phyloP scores from a whole-genome alignment of 2,797 vertebrate genomes.

The Tolypeutes matacus region DNA sequence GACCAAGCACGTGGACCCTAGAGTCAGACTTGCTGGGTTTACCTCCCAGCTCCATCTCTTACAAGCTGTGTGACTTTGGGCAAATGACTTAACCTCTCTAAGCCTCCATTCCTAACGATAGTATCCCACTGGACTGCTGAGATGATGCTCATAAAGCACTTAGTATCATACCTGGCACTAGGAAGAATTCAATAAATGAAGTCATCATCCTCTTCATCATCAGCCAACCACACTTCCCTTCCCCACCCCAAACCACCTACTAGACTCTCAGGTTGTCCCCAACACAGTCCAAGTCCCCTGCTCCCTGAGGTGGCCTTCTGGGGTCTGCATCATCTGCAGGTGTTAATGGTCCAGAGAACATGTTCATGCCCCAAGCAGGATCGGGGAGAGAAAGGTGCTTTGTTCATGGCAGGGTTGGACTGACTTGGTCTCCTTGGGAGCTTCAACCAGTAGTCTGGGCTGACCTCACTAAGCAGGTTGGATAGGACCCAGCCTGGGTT shows the following conservation, averaged over 20 bases:
- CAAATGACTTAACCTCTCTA: neutral
- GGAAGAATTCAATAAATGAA: neutral
- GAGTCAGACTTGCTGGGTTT: neutral
- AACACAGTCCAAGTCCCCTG: neutral
- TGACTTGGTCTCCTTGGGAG: neutral
- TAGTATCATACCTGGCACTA: neutral
- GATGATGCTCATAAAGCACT: neutral
- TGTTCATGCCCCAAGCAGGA: neutral
- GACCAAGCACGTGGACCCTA: neutral
- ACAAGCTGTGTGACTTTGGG: neutral
- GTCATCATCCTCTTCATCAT: neutral
- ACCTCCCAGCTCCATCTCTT: neutral
- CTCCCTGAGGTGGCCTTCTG: neutral
- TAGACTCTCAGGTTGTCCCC: neutral
- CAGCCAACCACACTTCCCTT: neutral
- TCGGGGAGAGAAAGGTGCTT: neutral
- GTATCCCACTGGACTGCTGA: neutral
- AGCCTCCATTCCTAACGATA: neutral
- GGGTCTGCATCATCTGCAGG: neutral
- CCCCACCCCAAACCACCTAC: neutral
- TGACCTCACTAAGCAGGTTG: neutral
- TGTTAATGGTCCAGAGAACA: neutral
- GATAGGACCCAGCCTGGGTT: neutral
- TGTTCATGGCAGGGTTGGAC: neutral
- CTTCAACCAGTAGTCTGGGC: neutral